Base-by-base conservation (phyloP, 2,797 vertebrate genomes). In the Scolopax rusticola region DNA sequence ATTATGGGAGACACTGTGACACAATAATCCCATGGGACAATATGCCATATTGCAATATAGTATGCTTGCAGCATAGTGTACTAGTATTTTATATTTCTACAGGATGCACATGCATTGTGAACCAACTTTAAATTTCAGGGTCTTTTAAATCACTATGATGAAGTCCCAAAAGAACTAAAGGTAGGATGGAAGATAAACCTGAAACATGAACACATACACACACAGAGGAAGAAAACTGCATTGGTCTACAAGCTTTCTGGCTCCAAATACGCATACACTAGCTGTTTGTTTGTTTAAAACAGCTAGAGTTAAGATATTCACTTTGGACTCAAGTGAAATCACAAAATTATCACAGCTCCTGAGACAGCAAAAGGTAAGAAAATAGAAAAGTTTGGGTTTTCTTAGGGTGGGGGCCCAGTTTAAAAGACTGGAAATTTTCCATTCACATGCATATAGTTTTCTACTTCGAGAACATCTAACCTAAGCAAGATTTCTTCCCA, bases 251-350 rank as follows among this genome's bases (percentile, higher is more conserved):
- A 77, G 48, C 11, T 40, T 82, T 57, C 51, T 40, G 32, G 16
- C 61, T 84, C 28, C 33, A 50, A 68, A 57, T 12, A 47, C 10
- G 27, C 4, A 8, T 28, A 50, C 3, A 13, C 59, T 47, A 32
- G 19, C 13, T 60, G 33, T 30, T 69, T 48, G 33, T 30, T 69
- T 48, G 12, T 64, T 93, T 56, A 50, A 82, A 93, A 5, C 14
- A 32, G 9, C 14, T 7, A 0, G 47, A 77, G 16, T 36, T 28
- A 53, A 33, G 20, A 27, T 8, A 51, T 1, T 70, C 0, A 38
- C 76, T 81, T 76, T 53, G 24, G 40, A 89, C n/a, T 28, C 40
- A 68, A 67, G 61, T 5, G 1, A 71, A 50, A 43, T n/a, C 30
- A 61, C 33, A 77, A 28, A 36, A 23, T 61, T 56, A 65, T 1